Evolutionary conservation across 1,140 invertebrate species (phyloP).

Genomic region (Chrysopa pallens): DNA sequence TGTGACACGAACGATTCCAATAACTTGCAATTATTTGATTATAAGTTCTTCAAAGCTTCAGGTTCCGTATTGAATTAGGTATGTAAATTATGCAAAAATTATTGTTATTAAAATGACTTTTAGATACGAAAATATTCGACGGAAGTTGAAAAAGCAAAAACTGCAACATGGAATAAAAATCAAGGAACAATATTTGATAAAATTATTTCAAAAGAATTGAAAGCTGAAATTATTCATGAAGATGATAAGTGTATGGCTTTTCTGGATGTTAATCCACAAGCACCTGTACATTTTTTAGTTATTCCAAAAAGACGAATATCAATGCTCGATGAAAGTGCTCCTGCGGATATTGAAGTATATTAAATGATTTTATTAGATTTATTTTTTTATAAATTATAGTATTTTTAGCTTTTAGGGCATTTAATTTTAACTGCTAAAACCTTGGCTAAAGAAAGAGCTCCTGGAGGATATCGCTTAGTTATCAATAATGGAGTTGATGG

Average conservation of each 20-base stretch:
- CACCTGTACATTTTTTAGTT: conserved; percentile 68
- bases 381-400: conserved; percentile 4
- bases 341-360: conserved; percentile 23
- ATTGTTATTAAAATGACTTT: neutral
- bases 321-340: conserved; percentile 13
- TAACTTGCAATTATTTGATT: too few species aligned
- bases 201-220: conserved; percentile 59
- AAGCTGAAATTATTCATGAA: conserved; percentile 64
- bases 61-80: too few species aligned
- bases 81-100: too few species aligned
- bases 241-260: conserved; percentile 66
- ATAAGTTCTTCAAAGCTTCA: too few species aligned
- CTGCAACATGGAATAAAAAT: conserved; percentile 10
- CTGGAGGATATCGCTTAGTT: conserved; percentile 37
- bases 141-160: conserved; percentile 30
- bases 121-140: conserved; percentile 6
- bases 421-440: conserved; percentile 38
- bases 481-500: conserved; percentile 56
- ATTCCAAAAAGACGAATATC: conserved; percentile 43
- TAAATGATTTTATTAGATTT: neutral
- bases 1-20: too few species aligned
- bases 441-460: conserved; percentile 28
- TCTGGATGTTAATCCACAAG: conserved; percentile 57
- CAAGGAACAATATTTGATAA: conserved; percentile 58
- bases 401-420: conserved; percentile 37